Percentiles rank a stretch among this genome's conserved stretches.
These are phyloP conservation scores for Phacellophora camtschatica DNA, from an alignment of 30 jellyfish, hydroid and myxozoan species.

Conservation along the genomic window DNA sequence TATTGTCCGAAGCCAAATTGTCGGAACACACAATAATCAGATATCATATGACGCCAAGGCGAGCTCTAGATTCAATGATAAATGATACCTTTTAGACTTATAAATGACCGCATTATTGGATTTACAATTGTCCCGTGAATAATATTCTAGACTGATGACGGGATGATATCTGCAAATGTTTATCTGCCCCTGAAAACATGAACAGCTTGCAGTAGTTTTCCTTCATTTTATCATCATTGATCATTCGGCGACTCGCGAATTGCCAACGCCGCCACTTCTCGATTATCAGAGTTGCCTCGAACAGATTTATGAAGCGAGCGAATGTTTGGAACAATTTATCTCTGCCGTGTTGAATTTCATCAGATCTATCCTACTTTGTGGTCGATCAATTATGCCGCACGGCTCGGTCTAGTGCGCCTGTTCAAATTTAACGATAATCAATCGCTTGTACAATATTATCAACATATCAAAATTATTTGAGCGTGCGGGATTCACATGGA, in stretches of 20 bases:
- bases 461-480: slow-evolving; percentile 63
- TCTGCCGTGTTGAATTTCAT: slow-evolving; percentile 63
- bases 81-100: slow-evolving; percentile 79
- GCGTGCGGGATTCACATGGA: slow-evolving; percentile 53
- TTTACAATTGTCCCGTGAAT: slow-evolving; percentile 50
- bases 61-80: slow-evolving; percentile 67
- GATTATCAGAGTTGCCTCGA: slow-evolving; percentile 53
- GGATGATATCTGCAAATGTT: slow-evolving; percentile 76
- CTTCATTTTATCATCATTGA: slow-evolving; percentile 35
- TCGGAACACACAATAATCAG: slow-evolving; percentile 80
- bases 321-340: slow-evolving; percentile 64
- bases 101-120: slow-evolving; percentile 82
- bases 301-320: slow-evolving; percentile 60
- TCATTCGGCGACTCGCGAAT: slow-evolving; percentile 40
- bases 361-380: slow-evolving; percentile 69
- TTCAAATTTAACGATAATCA: slow-evolving; percentile 64
- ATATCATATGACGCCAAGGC: slow-evolving; percentile 83
- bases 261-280: slow-evolving; percentile 47
- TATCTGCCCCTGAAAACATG: slow-evolving; percentile 61
- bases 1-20: slow-evolving; percentile 69
- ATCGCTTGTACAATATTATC: slow-evolving; percentile 62
- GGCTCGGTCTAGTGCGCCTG: slow-evolving; percentile 86
- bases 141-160: slow-evolving; percentile 68
- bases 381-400: slow-evolving; percentile 79
- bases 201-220: slow-evolving; percentile 37